Base-by-base conservation (phyloP, 2,888 invertebrate species). In the Allygus modestus region DNA sequence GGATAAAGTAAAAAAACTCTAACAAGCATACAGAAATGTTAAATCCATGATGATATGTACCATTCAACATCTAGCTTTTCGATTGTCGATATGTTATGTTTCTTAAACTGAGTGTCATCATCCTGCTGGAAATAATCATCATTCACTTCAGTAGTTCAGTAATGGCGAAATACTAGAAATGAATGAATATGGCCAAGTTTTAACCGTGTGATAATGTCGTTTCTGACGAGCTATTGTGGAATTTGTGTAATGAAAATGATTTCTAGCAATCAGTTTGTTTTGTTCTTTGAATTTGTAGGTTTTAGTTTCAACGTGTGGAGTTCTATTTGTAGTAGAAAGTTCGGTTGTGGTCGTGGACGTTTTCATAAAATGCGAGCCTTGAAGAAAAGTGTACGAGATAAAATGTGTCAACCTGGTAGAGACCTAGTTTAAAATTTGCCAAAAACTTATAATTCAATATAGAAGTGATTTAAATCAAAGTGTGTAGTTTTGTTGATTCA, bases 231-330 rank as follows among this genome's bases (percentile, higher is more conserved):
- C 23, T 79, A 58, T 58, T 79, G 79, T 79, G 31, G 33, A 12
- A 79, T 54, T 33, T 31, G 58, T 79, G 51, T 79, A n/a, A 51
- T 58, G 58, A 79, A 79, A 79, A 58, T 79, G 79, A 58, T 79
- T n/a, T 58, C 11, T 28, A 58, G 51, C 23, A 58, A 79, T 79
- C 28, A 77, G 0, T 7, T 33, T 28, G 31, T 79, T 1, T 79
- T 79, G 23, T 79, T 20, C n/a, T 58, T 7, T 58, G 79, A 79
- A 20, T 79, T 58, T 37, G 33, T 51, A 37, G 54, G 79, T 20
- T 33, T 79, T 1, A 79, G 79, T 79, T 79, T 54, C 20, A 79
- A 58, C 7, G 58, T 58, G n/a, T 79, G 79, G 51, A 79, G 33
- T 79, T 58, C 58, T 54, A 15, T 79, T 33, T 26, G 17, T 11